Base-by-base conservation (phyloP, 2,888 invertebrate species). In the Endotricha flammealis region DNA sequence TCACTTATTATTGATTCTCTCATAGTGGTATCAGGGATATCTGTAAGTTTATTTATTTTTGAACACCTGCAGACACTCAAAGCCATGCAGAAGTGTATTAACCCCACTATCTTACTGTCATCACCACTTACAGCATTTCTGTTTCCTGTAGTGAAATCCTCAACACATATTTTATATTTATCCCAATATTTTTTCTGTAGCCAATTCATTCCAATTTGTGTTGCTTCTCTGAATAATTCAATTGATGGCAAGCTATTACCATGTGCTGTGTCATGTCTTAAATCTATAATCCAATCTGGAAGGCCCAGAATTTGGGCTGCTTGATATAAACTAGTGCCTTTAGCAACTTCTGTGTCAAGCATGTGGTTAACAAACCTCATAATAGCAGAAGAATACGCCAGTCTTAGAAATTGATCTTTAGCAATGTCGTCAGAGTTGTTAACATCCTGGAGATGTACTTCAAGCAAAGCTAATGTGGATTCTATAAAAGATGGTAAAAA, bases 251-350 rank as follows among this genome's bases (percentile, higher is more conserved):
- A 69, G 42, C 87, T 87, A 45, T 90, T 88, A 35, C 89, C 89
- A 64, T 96, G 95, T 14, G 95, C 92, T 23, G 92, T 90, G 45
- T 93, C 91, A 65, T 96, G 95, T 34, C 95, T 87, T 33, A 95
- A 67, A 46, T 92, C 90, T 4, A 95, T 91, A 38, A 96, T 88
- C 94, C 95, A 95, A 41, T 91, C 90, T 0, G 95, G 95, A 24
- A 95, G 88, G 25, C 90, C 91, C 39, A 91, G 72, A 66, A 90
- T 87, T 44, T 85, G 86, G 0, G 91, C 92, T 17, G 90, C 90
- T 54, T 85, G 78, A 41, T 80, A 83, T 41, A 90, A 85, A 49
- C 90, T 77, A 3, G 79, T 77, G 10, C 87, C 86, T 57, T 87
- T 88, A 0, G 77, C 79, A 28, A 86, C 80, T 44, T 88, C 88